Evolutionary conservation across 2,888 invertebrate species (phyloP), one percentile per base, ranked within the genome.

Genomic region (Hesperia comma): DNA sequence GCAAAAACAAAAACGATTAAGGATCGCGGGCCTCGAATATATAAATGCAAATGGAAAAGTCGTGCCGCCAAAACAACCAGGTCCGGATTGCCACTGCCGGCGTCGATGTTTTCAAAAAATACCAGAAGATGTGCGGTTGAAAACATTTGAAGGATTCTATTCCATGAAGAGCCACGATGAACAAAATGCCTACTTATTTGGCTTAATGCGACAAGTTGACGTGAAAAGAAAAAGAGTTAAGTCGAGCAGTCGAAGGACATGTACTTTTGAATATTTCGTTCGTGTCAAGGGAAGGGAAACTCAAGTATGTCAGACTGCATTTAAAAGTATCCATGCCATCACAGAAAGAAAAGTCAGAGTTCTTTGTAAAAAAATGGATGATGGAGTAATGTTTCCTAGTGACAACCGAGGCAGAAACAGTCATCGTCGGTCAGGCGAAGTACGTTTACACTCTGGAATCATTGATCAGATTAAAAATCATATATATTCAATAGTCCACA

Each of bases 111-210:
- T 90, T 74, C 85, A 87, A 77, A 93, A 87, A 79, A 90, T 94
- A 6, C 92, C 93, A 26, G 92, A 93, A 77, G 90, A 92, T 68
- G 78, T 93, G 7, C 81, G 94, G 72, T 71, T 90, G 26, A 93
- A 90, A 80, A 93, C 94, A 10, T 94, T 94, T 78, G 91, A 93
- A 76, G 93, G 93, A 3, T 94, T 93, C 74, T 94, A 94, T 74
- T 88, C 92, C 6, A 92, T 94, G 88, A 93, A 93, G 79, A 92
- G 91, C 21, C 93, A 94, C 77, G 94, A 94, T 82, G 94, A 94
- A 79, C 94, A 94, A 80, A 94, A 94, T 83, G 93, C 94, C 33
- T 94, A 94, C 78, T 84, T 94, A 71, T 94, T 93, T 82, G 94
- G 94, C 19, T 85, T 94, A 2, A 94, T 94, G 90, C 86, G 93